phyloP scores from a whole-genome alignment of 2,888 invertebrate genomes.

The Tenthredo distinguenda region DNA sequence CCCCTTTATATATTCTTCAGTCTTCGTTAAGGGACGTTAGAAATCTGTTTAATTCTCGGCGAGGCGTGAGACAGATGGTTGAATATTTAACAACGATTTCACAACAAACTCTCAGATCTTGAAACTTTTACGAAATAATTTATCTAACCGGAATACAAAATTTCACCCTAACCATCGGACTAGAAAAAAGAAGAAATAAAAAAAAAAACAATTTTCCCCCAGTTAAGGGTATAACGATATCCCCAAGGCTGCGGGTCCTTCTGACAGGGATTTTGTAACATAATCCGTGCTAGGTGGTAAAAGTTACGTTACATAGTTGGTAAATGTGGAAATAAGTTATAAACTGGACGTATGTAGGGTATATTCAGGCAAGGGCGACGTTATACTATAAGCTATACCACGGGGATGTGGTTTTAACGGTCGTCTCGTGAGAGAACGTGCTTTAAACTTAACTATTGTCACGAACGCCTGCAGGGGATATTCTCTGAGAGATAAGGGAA shows the following conservation, averaged over 20 bases:
- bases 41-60: background rate
- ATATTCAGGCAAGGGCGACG: background rate
- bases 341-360: background rate
- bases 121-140: background rate
- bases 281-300: background rate
- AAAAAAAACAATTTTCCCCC: background rate
- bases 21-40: background rate
- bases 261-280: background rate
- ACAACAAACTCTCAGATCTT: background rate
- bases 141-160: background rate
- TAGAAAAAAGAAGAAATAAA: too few relatives aligned
- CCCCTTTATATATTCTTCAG: conserved; percentile 7
- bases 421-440: conserved; percentile 35
- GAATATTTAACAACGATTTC: background rate
- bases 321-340: background rate
- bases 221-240: background rate
- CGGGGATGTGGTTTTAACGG: conserved; percentile 5
- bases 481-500: conserved; percentile 22
- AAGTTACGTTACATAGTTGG: background rate
- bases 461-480: conserved; percentile 38
- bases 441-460: conserved; percentile 42
- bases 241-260: background rate
- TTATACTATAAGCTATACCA: background rate
- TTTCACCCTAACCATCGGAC: too few relatives aligned
- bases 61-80: background rate